Conservation (phyloP, 2,888 invertebrate genomes). For the Macrophya annulata region DNA sequence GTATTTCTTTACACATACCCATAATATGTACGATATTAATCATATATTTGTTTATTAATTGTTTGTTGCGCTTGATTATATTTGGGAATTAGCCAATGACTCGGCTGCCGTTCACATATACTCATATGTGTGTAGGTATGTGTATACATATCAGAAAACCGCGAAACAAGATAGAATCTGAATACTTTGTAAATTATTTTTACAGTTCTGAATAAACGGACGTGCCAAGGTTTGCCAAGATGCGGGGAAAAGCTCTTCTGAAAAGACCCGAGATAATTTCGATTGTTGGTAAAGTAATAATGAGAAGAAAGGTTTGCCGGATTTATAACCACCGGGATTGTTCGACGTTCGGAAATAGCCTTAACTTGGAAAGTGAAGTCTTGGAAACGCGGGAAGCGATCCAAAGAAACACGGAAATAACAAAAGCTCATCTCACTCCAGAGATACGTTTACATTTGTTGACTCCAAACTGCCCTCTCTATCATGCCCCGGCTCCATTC, state of each 20-base stretch:
- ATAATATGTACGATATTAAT: background rate
- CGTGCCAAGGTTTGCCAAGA: background rate
- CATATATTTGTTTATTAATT: background rate
- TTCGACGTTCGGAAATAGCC: constrained; percentile 2
- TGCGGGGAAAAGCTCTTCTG: background rate
- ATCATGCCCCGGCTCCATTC: constrained; percentile 79
- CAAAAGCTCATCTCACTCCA: constrained; percentile 84
- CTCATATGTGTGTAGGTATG: too few species aligned
- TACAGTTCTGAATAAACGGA: background rate
- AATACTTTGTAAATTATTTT: constrained; percentile 3
- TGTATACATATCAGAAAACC: background rate
- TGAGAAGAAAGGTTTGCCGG: background rate
- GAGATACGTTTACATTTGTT: constrained; percentile 84
- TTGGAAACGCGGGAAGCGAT: constrained; percentile 57
- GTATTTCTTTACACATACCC: background rate
- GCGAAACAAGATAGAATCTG: background rate
- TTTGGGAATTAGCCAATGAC: background rate
- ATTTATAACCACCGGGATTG: background rate
- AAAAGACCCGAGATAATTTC: background rate
- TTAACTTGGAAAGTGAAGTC: constrained; percentile 26
- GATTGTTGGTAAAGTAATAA: background rate
- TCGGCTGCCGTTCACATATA: background rate
- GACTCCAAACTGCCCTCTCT: constrained; percentile 84
- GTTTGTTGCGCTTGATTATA: background rate
- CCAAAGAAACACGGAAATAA: constrained; percentile 69